Percentiles rank a stretch among this genome's conserved stretches.
phyloP scores from a whole-genome alignment of 2,113 vertebrate genomes.

The Platichthys stellatus region DNA sequence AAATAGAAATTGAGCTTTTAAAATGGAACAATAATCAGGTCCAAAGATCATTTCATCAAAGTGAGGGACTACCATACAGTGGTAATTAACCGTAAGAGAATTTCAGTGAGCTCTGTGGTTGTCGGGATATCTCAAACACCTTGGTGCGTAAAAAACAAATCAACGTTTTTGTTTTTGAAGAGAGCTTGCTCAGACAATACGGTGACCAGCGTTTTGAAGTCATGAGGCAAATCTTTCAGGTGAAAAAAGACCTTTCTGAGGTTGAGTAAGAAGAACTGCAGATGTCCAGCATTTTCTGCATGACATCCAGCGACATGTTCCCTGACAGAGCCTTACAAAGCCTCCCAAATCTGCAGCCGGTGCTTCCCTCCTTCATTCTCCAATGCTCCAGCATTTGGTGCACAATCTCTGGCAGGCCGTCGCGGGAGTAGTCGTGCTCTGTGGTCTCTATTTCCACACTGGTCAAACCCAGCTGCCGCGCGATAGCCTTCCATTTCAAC shows the following conservation, averaged over 20 bases:
- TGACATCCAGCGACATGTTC: constrained; percentile 81
- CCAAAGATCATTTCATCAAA: not conserved
- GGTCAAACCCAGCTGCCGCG: constrained; percentile 86
- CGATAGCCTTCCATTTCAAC: constrained; percentile 88
- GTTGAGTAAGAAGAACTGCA: constrained; percentile 28
- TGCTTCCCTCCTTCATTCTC: constrained; percentile 89
- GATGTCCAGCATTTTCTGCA: constrained; percentile 68
- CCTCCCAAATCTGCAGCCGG: constrained; percentile 88
- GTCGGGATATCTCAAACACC: not conserved
- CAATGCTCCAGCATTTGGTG: constrained; percentile 92
- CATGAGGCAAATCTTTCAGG: not conserved
- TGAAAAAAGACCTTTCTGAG: not conserved
- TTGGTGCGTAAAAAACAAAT: too few species aligned
- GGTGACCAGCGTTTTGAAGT: not conserved
- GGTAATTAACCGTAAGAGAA: not conserved
- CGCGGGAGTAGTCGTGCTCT: constrained; percentile 88
- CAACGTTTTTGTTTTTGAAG: too few species aligned
- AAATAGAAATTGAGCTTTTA: too few species aligned
- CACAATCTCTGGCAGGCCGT: constrained; percentile 93
- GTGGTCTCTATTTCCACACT: constrained; percentile 90
- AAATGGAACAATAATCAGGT: too few species aligned
- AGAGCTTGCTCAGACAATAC: not conserved
- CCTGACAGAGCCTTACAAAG: constrained; percentile 84
- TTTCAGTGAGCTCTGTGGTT: not conserved
- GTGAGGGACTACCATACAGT: not conserved